A percentile compares a stretch with the other conserved stretches of the same genome.
phyloP scores from a whole-genome alignment of 2,888 invertebrate species.

The Drosophila seclusa region DNA sequence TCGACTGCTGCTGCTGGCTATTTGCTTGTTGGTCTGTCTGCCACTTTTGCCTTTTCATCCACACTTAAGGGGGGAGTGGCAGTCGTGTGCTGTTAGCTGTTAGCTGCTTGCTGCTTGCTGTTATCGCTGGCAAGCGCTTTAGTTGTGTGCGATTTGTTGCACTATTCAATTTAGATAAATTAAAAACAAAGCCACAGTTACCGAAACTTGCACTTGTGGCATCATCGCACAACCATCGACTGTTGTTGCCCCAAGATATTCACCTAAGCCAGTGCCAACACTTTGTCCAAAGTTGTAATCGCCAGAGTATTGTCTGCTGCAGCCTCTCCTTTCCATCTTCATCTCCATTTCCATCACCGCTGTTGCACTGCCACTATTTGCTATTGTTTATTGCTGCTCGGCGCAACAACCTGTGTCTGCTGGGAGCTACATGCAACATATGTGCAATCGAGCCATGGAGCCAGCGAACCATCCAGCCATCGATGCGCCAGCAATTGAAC shows the following conservation, averaged over 20 bases:
- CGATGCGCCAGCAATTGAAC: slow-evolving; percentile 70
- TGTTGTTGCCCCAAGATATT: slow-evolving; percentile 41
- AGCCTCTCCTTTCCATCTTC: not conserved
- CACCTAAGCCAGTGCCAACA: slow-evolving; percentile 61
- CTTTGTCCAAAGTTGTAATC: slow-evolving; percentile 67
- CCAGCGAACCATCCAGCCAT: slow-evolving; percentile 35
- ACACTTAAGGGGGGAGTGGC: slow-evolving; percentile 9
- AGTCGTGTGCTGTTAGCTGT: slow-evolving; percentile 3
- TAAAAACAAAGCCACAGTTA: slow-evolving; percentile 74
- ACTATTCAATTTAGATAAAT: slow-evolving; percentile 80
- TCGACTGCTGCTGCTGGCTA: slow-evolving; percentile 29
- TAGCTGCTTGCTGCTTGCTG: slow-evolving; percentile 7
- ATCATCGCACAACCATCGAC: slow-evolving; percentile 40
- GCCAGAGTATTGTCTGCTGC: slow-evolving; percentile 58
- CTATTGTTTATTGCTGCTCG: slow-evolving; percentile 62
- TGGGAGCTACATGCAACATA: slow-evolving; percentile 49
- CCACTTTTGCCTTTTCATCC: slow-evolving; percentile 40
- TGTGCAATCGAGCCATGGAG: slow-evolving; percentile 56
- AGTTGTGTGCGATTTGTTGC: slow-evolving; percentile 76
- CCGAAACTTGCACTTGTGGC: slow-evolving; percentile 48
- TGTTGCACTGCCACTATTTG: not conserved
- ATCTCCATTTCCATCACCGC: not conserved
- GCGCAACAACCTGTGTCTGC: slow-evolving; percentile 50
- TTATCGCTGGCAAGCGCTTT: slow-evolving; percentile 57
- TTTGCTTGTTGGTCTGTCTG: slow-evolving; percentile 37